These are phyloP conservation scores for Oreochromis niloticus DNA, from an alignment of 2,113 vertebrate species.

Conservation along the genomic window DNA sequence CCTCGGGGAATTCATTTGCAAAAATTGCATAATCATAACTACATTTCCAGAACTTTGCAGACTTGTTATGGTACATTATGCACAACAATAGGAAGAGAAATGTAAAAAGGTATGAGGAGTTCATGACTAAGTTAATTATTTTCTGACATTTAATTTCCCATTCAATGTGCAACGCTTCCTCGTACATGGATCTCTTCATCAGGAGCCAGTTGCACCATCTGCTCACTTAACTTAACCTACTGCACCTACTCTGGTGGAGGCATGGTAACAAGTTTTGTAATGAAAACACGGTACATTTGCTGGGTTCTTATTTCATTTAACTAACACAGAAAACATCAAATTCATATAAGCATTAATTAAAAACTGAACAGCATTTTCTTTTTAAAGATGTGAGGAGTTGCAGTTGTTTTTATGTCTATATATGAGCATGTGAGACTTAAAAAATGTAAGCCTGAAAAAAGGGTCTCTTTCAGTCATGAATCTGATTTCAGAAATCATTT, in stretches of 20 bases:
- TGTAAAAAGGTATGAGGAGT: not conserved
- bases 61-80: not conserved
- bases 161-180: not conserved
- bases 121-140: not conserved
- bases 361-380: not conserved
- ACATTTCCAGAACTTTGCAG: not conserved
- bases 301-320: not conserved
- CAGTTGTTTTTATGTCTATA: not conserved
- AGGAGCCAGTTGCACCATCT: not conserved
- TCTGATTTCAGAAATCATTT: not conserved
- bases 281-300: not conserved
- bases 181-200: not conserved
- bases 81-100: not conserved
- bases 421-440: not conserved
- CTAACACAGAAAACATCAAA: not conserved
- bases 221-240: not conserved
- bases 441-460: not conserved
- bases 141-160: not conserved
- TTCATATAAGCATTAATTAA: not conserved
- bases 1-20: not conserved
- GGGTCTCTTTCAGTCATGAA: not conserved
- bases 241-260: not conserved
- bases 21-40: constrained; percentile 1
- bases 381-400: not conserved
- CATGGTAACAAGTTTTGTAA: not conserved